A percentile compares a stretch with the other conserved stretches of the same genome.
Evolutionary conservation across 2,797 vertebrate species (phyloP).

Genomic region (Thamnophis elegans): DNA sequence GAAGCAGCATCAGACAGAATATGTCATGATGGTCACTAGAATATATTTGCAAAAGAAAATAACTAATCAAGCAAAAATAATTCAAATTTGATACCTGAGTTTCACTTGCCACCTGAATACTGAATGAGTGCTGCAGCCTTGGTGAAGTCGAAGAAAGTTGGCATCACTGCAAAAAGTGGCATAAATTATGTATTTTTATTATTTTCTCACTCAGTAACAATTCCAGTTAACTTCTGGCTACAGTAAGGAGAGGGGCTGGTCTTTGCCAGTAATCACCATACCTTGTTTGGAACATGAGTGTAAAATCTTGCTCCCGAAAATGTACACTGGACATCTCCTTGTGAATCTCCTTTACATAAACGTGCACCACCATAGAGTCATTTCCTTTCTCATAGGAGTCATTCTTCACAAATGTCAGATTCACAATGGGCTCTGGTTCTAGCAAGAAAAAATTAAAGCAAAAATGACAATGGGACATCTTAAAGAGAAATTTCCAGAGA

Average conservation of each 20-base stretch:
- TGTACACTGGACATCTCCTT: slow-evolving; percentile 86
- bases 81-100: slow-evolving; percentile 82
- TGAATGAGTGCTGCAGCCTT: slow-evolving; percentile 87
- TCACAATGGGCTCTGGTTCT: slow-evolving; percentile 89
- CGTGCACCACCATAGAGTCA: slow-evolving; percentile 95
- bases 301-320: slow-evolving; percentile 98
- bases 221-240: not conserved
- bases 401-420: slow-evolving; percentile 88
- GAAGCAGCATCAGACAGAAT: not conserved
- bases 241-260: not conserved
- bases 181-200: not conserved
- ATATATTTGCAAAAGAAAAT: not conserved
- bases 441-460: slow-evolving; percentile 3
- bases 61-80: not conserved
- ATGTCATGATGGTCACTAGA: not conserved
- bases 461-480: not conserved
- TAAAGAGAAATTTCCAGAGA: not conserved
- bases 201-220: not conserved
- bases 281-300: slow-evolving; percentile 94
- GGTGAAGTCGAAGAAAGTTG: slow-evolving; percentile 90
- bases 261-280: slow-evolving; percentile 48
- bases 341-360: slow-evolving; percentile 91
- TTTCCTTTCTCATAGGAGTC: slow-evolving; percentile 96
- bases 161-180: slow-evolving; percentile 76
- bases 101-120: slow-evolving; percentile 98